phyloP scores from a whole-genome alignment of 2,797 vertebrate species.

The Coilia nasus region DNA sequence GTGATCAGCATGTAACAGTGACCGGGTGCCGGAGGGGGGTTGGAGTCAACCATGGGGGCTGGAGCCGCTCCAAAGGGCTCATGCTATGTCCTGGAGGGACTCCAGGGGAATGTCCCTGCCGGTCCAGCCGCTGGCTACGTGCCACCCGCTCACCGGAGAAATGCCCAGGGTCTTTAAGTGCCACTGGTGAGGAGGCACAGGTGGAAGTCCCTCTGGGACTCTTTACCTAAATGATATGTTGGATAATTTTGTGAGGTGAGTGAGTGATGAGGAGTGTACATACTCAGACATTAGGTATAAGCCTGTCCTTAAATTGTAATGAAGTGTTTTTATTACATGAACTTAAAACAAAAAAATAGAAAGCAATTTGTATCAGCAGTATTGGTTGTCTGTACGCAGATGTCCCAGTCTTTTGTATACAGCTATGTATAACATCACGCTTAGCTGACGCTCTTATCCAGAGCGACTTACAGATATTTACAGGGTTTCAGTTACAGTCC shows the following conservation, averaged over 20 bases:
- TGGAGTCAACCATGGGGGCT: constrained; percentile 65
- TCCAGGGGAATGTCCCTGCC: constrained; percentile 57
- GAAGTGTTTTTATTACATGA: background rate
- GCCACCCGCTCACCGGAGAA: constrained; percentile 35
- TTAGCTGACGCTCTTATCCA: too few species aligned
- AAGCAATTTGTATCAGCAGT: background rate
- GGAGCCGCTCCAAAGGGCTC: constrained; percentile 70
- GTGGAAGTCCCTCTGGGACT: background rate
- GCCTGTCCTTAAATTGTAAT: too few species aligned
- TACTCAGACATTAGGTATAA: too few species aligned
- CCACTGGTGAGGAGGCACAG: background rate
- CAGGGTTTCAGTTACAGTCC: too few species aligned
- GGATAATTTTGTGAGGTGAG: too few species aligned
- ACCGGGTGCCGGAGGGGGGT: constrained; percentile 53
- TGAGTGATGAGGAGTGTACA: too few species aligned
- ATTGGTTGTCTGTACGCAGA: background rate
- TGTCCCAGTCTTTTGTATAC: too few species aligned
- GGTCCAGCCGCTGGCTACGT: constrained; percentile 48
- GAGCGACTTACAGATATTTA: too few species aligned
- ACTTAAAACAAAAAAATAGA: background rate
- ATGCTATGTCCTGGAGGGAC: constrained; percentile 71
- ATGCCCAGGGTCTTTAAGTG: background rate
- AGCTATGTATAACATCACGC: too few species aligned
- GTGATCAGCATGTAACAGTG: constrained; percentile 36
- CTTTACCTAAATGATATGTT: too few species aligned